Conservation (phyloP, 2,797 vertebrate genomes). For the Pipistrellus kuhlii region DNA sequence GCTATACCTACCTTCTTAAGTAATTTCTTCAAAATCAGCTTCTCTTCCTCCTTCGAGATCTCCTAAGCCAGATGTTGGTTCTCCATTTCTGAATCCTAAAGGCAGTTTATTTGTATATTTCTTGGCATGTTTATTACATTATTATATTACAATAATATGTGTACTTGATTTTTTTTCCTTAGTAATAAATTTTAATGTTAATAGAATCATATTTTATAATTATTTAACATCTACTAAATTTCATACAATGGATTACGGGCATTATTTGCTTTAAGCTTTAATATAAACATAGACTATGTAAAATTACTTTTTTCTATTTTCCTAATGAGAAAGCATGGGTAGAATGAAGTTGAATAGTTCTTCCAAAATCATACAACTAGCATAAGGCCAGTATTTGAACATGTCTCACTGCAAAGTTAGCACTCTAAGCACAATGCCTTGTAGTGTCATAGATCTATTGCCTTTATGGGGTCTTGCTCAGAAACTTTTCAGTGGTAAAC, state of each 20-base stretch:
- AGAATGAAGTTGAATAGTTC: background rate
- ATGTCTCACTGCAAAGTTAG: background rate
- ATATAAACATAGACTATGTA: background rate
- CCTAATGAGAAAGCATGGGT: background rate
- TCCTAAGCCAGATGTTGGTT: background rate
- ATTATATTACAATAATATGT: background rate
- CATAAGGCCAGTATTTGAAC: background rate
- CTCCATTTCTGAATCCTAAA: background rate
- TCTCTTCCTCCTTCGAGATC: background rate
- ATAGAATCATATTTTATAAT: background rate
- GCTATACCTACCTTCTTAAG: background rate
- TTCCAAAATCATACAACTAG: slow-evolving; percentile 37
- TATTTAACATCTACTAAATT: slow-evolving; percentile 35
- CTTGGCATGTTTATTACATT: background rate
- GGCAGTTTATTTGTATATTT: background rate
- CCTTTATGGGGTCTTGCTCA: background rate
- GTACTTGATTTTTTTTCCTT: background rate
- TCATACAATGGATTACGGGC: background rate
- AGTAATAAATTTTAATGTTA: background rate
- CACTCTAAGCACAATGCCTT: background rate
- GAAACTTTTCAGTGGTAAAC: background rate
- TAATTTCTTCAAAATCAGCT: slow-evolving; percentile 49
- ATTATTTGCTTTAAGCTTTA: slow-evolving; percentile 25
- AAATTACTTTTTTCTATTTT: background rate
- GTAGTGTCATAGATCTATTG: background rate